Base-by-base conservation (phyloP, 1,140 invertebrate species). In the Drosophila sturtevanti region DNA sequence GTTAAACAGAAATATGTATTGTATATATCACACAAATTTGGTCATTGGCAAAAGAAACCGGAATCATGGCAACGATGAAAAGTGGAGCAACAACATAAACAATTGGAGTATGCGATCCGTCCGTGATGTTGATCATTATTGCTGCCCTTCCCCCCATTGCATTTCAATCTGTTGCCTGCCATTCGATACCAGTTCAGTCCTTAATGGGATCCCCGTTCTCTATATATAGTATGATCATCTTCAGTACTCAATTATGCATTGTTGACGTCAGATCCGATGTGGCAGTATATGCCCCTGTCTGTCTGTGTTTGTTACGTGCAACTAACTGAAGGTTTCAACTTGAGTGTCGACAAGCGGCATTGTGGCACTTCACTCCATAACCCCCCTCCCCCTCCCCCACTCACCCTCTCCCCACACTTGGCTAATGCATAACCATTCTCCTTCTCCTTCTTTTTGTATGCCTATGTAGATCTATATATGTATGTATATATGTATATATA, bases 211-310 rank as follows among this genome's bases (percentile, higher is more conserved):
- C 41, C 41, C 3, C 4, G 7, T 14, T 74, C 60, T 44, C 54
- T 22, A 59, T 48, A 44, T 54, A 44, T 65, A 27, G 52, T 44
- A 44, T 44, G 41, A 44, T 44, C 41, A 44, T 16, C 16, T 44
- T 1, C 0, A 44, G 14, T 44, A n/a, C 41, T 44, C 41, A 16
- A 70, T 65, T 44, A 67, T 70, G 27, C 77, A 56, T 27, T 62
- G 76, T 81, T 87, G 82, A 81, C 81, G 81, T 56, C 87, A 86
- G 79, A 72, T 71, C 82, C 82, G 31, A 71, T 81, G 67, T 77
- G 63, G 60, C 18, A 22, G n/a, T n/a, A n/a, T n/a, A n/a, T n/a
- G n/a, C n/a, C n/a, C n/a, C n/a, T n/a, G n/a, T n/a, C n/a, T n/a
- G n/a, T n/a, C n/a, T n/a, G n/a, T n/a, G n/a, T n/a, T n/a, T n/a